Percentiles rank a stretch among this genome's conserved stretches.
phyloP scores from a whole-genome alignment of 2,113 vertebrate species.

The Porphyrio hochstetteri region DNA sequence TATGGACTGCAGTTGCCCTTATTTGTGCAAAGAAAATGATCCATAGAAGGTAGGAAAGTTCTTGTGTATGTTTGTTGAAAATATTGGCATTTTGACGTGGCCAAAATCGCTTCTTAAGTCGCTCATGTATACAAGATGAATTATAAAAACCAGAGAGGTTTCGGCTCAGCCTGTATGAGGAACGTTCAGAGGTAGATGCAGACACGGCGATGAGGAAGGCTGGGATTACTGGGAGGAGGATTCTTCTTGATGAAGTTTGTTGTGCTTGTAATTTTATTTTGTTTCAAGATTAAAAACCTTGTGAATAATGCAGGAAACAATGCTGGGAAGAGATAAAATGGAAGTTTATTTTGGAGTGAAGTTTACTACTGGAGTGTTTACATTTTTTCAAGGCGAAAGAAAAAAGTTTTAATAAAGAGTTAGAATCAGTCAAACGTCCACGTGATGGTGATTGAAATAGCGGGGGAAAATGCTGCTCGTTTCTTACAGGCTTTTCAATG shows the following conservation, averaged over 20 bases:
- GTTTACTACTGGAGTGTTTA: conserved; percentile 60
- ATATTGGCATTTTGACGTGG: conserved; percentile 34
- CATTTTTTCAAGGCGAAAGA: conserved; percentile 46
- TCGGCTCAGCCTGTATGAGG: background rate
- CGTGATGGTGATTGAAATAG: background rate
- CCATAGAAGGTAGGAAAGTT: conserved; percentile 39
- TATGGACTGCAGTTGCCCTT: conserved; percentile 42
- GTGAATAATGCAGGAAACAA: conserved; percentile 53
- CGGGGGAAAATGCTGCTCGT: conserved; percentile 1
- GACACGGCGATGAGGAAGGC: background rate
- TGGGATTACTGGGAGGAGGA: background rate
- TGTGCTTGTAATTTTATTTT: conserved; percentile 38
- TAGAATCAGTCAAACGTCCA: conserved; percentile 18
- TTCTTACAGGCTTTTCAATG: conserved; percentile 18
- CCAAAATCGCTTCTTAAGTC: conserved; percentile 17
- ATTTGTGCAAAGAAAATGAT: conserved; percentile 48
- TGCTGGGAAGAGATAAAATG: conserved; percentile 55
- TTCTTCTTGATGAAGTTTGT: background rate
- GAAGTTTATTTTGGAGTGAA: conserved; percentile 50
- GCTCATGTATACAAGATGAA: background rate
- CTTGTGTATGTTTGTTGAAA: conserved; percentile 3
- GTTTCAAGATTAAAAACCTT: conserved; percentile 52
- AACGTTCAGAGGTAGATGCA: background rate
- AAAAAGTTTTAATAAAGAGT: conserved; percentile 23
- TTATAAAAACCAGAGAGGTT: conserved; percentile 14